These are phyloP conservation scores for Pegoplata infirma DNA, from an alignment of 2,888 invertebrate genomes.

Conservation along the genomic window DNA sequence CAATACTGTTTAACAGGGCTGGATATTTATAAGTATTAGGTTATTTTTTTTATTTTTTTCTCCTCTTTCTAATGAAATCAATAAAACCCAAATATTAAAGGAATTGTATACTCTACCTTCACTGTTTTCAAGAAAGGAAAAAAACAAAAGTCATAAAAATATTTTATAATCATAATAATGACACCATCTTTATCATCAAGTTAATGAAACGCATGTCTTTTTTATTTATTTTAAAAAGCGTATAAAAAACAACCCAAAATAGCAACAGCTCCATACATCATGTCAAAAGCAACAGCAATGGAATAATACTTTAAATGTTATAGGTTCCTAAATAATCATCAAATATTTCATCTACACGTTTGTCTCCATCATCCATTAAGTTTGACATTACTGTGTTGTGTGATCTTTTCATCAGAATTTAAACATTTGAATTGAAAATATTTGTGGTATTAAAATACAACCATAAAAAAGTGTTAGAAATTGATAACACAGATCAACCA, in stretches of 20 bases:
- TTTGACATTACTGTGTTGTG: background rate
- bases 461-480: too few species aligned
- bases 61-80: slow-evolving; percentile 41
- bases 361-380: slow-evolving; percentile 10
- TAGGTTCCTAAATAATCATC: background rate
- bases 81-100: slow-evolving; percentile 9
- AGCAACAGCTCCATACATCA: slow-evolving; percentile 7
- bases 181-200: slow-evolving; percentile 55
- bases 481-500: too few species aligned
- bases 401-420: slow-evolving; percentile 16
- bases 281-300: background rate
- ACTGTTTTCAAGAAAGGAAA: background rate
- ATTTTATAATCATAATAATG: slow-evolving; percentile 60
- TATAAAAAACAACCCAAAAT: slow-evolving; percentile 10
- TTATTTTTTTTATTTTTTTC: slow-evolving; percentile 1
- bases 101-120: background rate
- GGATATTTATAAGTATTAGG: background rate
- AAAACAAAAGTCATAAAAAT: slow-evolving; percentile 60
- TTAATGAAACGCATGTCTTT: slow-evolving; percentile 34
- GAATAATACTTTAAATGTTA: background rate
- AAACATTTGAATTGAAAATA: too few species aligned
- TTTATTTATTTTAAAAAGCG: too few species aligned
- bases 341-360: slow-evolving; percentile 3
- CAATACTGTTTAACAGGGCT: background rate
- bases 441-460: too few species aligned